Conservation (phyloP, 2,113 vertebrate genomes). For the Meleagris gallopavo region DNA sequence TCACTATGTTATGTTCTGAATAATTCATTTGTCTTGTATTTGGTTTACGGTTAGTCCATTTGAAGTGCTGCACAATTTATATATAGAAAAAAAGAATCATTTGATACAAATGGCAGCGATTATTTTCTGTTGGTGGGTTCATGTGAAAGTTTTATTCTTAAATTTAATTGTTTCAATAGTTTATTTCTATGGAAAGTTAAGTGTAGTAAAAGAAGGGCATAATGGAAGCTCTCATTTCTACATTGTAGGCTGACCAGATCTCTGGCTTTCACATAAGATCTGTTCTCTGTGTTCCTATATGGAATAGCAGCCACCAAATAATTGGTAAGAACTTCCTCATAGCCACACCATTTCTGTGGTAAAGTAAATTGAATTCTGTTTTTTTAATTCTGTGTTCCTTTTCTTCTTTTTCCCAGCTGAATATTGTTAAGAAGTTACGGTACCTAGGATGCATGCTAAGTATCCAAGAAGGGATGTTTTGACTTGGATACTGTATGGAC, state of each 20-base stretch:
- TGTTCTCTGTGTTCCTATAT: conserved; percentile 98
- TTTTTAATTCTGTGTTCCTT: not conserved
- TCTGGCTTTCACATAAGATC: conserved; percentile 98
- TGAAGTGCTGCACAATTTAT: not conserved
- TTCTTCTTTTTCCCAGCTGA: conserved; percentile 21
- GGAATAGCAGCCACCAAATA: conserved; percentile 99
- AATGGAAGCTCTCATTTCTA: conserved; percentile 60
- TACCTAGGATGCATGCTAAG: conserved; percentile 31
- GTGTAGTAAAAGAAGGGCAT: not conserved
- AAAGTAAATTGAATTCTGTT: not conserved
- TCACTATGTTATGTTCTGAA: not conserved
- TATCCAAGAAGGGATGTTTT: conserved; percentile 44
- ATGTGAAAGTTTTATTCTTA: conserved; percentile 44
- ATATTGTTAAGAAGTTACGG: conserved; percentile 8
- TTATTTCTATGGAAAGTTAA: conserved; percentile 6
- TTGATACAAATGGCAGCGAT: not conserved
- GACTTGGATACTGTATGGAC: conserved; percentile 10
- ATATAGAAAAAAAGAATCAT: conserved; percentile 7
- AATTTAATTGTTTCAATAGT: conserved; percentile 29
- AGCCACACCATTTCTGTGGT: not conserved
- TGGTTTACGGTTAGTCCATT: conserved; percentile 8
- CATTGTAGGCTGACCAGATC: conserved; percentile 92
- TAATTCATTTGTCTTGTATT: conserved; percentile 26
- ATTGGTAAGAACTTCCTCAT: conserved; percentile 86
- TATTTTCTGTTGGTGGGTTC: conserved; percentile 9